These are phyloP conservation scores for Todus mexicanus DNA, from an alignment of 2,797 vertebrate genomes.

Conservation along the genomic window DNA sequence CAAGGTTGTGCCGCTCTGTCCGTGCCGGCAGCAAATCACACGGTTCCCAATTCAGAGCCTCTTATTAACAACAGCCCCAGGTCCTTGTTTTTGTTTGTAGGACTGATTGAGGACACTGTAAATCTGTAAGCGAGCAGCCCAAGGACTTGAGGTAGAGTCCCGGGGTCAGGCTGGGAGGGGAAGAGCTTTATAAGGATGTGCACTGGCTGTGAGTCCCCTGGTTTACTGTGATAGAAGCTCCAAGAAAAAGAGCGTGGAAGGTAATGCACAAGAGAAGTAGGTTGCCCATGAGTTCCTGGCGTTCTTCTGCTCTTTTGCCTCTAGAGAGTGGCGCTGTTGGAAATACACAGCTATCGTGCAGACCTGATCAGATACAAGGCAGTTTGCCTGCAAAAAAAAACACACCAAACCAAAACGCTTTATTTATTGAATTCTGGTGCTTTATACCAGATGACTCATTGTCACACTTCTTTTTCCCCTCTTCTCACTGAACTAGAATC, in stretches of 20 bases:
- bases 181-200: neutral
- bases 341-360: neutral
- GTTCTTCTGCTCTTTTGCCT: neutral
- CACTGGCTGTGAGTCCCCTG: neutral
- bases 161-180: neutral
- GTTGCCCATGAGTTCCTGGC: neutral
- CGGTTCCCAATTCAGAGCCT: slow-evolving; percentile 6
- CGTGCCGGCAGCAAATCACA: slow-evolving; percentile 21
- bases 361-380: slow-evolving; percentile 22
- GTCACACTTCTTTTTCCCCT: slow-evolving; percentile 11
- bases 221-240: neutral
- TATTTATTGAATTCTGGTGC: slow-evolving; percentile 45
- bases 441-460: slow-evolving; percentile 43
- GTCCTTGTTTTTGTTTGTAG: slow-evolving; percentile 26
- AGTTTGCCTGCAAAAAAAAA: neutral
- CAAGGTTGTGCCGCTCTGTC: neutral
- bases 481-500: slow-evolving; percentile 12
- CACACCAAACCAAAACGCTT: neutral
- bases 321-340: neutral
- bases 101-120: slow-evolving; percentile 23
- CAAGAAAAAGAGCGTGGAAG: neutral
- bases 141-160: neutral
- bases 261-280: neutral
- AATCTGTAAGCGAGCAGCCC: slow-evolving; percentile 20
- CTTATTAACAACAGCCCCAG: neutral